These are phyloP conservation scores for Uloborus diversus DNA, from an alignment of 1,140 invertebrate genomes.

Conservation along the genomic window DNA sequence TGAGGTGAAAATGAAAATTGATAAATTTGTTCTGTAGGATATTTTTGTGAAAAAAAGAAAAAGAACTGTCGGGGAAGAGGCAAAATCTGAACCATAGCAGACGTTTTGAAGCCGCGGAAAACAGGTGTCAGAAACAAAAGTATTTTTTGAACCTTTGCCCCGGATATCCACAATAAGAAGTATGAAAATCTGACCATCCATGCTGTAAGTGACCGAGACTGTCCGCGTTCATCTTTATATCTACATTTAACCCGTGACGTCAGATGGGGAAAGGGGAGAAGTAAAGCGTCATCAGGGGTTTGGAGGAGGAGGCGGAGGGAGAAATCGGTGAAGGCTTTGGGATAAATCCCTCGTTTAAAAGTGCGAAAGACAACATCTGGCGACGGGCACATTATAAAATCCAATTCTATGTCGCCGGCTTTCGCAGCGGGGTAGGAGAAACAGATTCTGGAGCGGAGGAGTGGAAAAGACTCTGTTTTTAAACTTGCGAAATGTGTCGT, in stretches of 20 bases:
- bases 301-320: not conserved
- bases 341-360: slow-evolving; percentile 49
- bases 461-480: slow-evolving; percentile 22
- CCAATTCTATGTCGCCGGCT: slow-evolving; percentile 40
- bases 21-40: too few relatives aligned
- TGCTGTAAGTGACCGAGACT: slow-evolving; percentile 37
- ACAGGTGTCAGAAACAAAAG: slow-evolving; percentile 13
- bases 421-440: not conserved
- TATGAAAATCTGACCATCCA: slow-evolving; percentile 34
- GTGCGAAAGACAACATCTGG: slow-evolving; percentile 54
- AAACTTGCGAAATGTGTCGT: slow-evolving; percentile 55
- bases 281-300: slow-evolving; percentile 23
- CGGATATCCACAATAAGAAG: slow-evolving; percentile 38
- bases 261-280: not conserved
- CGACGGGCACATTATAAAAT: slow-evolving; percentile 54
- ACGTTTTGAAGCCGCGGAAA: not conserved
- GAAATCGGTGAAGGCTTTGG: slow-evolving; percentile 6
- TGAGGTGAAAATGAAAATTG: too few relatives aligned
- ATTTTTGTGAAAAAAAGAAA: too few relatives aligned
- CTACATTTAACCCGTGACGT: slow-evolving; percentile 48
- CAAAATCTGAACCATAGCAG: not conserved
- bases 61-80: too few relatives aligned
- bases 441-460: not conserved
- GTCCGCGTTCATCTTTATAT: slow-evolving; percentile 31
- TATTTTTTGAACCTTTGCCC: slow-evolving; percentile 29